Evolutionary conservation across 2,888 invertebrate species (phyloP), one percentile per base, ranked within the genome.

Genomic region (Lasioglossum marginatum): DNA sequence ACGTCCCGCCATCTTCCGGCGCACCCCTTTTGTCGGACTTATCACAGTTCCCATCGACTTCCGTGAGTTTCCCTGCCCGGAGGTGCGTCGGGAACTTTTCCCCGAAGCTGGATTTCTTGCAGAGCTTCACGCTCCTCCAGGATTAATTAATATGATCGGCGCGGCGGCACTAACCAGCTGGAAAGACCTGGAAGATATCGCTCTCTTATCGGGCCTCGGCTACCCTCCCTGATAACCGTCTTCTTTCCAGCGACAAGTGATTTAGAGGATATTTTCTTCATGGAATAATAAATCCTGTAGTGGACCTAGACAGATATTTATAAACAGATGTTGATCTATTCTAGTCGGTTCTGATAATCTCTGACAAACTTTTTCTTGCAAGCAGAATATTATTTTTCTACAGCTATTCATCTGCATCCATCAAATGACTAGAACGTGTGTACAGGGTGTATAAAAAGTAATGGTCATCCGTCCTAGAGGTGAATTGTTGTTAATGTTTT

Each of bases 61-160:
- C 70, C 74, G 45, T 68, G 78, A 82, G 31, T 70, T 77, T 72
- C 71, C 60, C 70, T 66, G 66, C 43, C 63, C 66, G 45, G 57
- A 71, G 82, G 40, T 77, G 79, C 70, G 78, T 84, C 63, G n/a
- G 60, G 45, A 72, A 68, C 63, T 63, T 77, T 45, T 52, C 43
- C 60, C 52, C 80, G 27, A 81, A 79, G 60, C 68, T 48, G 76
- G 40, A 71, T 81, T 84, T 81, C 77, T 77, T 79, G 76, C 74
- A 43, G 8, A 70, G 23, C 70, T 77, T 77, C 34, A 19, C 52
- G 74, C 52, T 74, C 77, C 60, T 14, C 73, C 48, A 5, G 77
- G 74, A 86, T 90, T 87, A 89, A 90, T 87, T 87, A 85, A 83
- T 86, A 83, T 43, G 83, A 81, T 83, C 74, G 63, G 79, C 71